A percentile compares a stretch with the other conserved stretches of the same genome.
Conservation (phyloP, 2,113 vertebrate species). For the Percina caprodes region DNA sequence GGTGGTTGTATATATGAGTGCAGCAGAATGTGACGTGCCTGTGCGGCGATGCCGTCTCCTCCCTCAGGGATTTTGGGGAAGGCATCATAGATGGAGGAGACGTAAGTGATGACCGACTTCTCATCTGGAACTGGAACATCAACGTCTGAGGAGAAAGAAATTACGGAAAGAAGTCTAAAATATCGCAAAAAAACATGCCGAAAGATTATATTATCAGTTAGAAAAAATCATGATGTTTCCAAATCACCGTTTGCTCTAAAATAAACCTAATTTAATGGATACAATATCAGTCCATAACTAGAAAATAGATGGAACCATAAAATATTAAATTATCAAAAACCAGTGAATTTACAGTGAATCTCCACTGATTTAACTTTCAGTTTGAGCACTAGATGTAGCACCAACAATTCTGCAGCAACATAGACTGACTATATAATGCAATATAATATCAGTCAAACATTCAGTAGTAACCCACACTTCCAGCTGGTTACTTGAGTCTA, state of each 20-base stretch:
- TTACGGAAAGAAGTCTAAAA: neutral
- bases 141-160: slow-evolving; percentile 86
- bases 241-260: neutral
- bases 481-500: neutral
- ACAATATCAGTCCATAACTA: neutral
- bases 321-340: neutral
- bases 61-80: slow-evolving; percentile 99
- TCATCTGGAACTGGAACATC: slow-evolving; percentile 97
- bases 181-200: neutral
- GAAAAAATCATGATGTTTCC: neutral
- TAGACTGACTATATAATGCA: neutral
- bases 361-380: neutral
- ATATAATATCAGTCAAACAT: neutral
- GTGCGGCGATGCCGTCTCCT: slow-evolving; percentile 93
- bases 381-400: neutral
- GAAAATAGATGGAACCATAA: neutral
- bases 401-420: neutral
- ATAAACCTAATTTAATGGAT: neutral
- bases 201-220: neutral
- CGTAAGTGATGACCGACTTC: slow-evolving; percentile 98
- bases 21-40: slow-evolving; percentile 81
- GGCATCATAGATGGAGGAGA: slow-evolving; percentile 99
- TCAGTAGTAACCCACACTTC: neutral
- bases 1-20: neutral
- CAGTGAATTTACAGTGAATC: too few species aligned